A percentile compares a stretch with the other conserved stretches of the same genome.
phyloP scores from a whole-genome alignment of 2,797 vertebrate genomes.

The Mormyrops boulengeri region DNA sequence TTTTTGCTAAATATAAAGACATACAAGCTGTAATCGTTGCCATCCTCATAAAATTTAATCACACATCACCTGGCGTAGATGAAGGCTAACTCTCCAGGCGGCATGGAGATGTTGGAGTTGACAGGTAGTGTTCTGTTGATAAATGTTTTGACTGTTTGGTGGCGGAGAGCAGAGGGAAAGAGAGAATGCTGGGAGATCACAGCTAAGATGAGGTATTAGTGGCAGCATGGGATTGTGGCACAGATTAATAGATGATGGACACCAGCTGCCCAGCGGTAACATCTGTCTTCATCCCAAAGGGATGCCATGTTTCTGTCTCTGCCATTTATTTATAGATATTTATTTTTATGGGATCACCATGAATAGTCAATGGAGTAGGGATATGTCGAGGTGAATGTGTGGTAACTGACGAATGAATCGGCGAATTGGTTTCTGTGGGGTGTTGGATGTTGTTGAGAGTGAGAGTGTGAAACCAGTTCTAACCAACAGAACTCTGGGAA shows the following conservation, averaged over 20 bases:
- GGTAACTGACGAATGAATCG: not conserved
- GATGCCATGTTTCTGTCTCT: not conserved
- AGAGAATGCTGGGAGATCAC: not conserved
- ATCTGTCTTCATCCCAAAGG: not conserved
- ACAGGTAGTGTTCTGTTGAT: not conserved
- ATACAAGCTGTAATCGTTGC: too few species aligned
- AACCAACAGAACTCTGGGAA: not conserved
- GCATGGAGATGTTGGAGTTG: not conserved
- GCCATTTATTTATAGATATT: not conserved
- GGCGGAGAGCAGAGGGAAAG: not conserved
- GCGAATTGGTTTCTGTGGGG: not conserved
- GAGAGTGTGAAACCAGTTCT: not conserved
- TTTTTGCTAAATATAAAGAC: too few species aligned
- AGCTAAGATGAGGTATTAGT: conserved; percentile 9
- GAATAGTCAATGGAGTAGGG: not conserved
- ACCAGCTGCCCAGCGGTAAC: not conserved
- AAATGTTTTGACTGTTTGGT: not conserved
- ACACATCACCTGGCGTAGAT: too few species aligned
- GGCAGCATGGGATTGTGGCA: not conserved
- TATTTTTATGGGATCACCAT: not conserved
- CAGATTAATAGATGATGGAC: not conserved
- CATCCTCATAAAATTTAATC: too few species aligned
- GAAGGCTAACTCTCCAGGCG: not conserved
- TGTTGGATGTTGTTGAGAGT: not conserved
- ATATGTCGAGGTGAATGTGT: not conserved